These are phyloP conservation scores for Agapornis canus DNA, from an alignment of 2,797 vertebrate species.

Conservation along the genomic window DNA sequence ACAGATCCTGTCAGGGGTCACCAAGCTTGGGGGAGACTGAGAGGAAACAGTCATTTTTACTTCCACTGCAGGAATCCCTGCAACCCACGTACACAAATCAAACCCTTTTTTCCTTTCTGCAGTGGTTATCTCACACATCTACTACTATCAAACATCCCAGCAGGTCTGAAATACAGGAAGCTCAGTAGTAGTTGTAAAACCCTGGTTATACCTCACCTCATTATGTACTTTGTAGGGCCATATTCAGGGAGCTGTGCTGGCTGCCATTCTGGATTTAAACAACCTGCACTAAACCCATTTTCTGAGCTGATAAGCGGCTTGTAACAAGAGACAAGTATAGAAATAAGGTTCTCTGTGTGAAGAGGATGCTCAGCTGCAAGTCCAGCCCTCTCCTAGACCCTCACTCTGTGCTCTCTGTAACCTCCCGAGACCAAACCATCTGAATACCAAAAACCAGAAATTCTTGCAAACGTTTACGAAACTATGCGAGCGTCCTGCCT, in stretches of 20 bases:
- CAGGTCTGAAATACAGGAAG: not conserved
- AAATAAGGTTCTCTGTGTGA: not conserved
- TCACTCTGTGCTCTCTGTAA: rapidly evolving
- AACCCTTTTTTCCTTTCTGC: not conserved
- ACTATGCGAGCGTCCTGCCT: rapidly evolving
- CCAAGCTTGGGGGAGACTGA: not conserved
- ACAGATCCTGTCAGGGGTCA: not conserved
- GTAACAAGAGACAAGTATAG: rapidly evolving
- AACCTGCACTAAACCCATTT: not conserved
- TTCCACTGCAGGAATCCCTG: not conserved
- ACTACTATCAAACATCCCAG: not conserved
- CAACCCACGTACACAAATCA: not conserved
- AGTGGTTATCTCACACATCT: not conserved
- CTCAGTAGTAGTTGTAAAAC: not conserved
- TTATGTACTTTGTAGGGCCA: rapidly evolving
- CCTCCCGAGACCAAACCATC: rapidly evolving
- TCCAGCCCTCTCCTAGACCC: not conserved
- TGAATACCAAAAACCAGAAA: rapidly evolving
- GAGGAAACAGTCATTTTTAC: not conserved
- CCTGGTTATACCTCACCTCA: rapidly evolving
- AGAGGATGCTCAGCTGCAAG: rapidly evolving
- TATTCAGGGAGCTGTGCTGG: not conserved
- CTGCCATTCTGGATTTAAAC: not conserved
- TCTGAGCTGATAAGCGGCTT: not conserved
- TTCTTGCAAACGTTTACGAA: rapidly evolving